Conservation (phyloP, 2,113 vertebrate genomes). For the Panthera leo region DNA sequence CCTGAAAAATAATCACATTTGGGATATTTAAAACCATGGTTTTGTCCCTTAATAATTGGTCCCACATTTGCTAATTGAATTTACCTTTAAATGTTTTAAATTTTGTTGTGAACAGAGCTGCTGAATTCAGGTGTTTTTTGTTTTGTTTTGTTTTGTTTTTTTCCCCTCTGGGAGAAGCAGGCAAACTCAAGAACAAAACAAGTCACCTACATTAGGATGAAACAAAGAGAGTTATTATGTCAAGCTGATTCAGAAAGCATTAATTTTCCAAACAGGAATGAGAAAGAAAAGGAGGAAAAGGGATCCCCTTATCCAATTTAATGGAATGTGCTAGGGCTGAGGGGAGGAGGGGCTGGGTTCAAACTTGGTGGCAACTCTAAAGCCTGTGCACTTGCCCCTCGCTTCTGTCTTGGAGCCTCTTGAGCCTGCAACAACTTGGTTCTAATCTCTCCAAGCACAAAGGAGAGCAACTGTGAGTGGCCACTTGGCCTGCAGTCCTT, state of each 20-base stretch:
- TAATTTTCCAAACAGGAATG: conserved; percentile 40
- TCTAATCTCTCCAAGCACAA: conserved; percentile 66
- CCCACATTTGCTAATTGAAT: conserved; percentile 27
- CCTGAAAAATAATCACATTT: conserved; percentile 39
- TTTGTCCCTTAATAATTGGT: not conserved
- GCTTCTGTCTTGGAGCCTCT: conserved; percentile 57
- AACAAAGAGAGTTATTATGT: conserved; percentile 68
- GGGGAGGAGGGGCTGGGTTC: not conserved
- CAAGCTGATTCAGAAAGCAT: conserved; percentile 61
- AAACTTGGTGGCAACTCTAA: not conserved
- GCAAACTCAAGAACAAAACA: conserved; percentile 70
- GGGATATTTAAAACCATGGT: not conserved
- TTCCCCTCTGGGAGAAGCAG: not conserved
- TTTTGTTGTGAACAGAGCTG: not conserved
- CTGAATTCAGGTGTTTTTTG: not conserved
- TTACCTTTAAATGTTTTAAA: conserved; percentile 49
- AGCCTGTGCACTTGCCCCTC: not conserved
- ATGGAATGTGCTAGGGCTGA: conserved; percentile 22
- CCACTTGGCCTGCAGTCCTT: conserved; percentile 20
- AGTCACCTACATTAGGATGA: conserved; percentile 29
- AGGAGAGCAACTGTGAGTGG: conserved; percentile 32
- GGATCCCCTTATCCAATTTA: conserved; percentile 40
- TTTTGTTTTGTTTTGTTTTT: not conserved
- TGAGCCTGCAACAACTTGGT: conserved; percentile 14
- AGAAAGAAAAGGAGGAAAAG: conserved; percentile 40